These are phyloP conservation scores for Tipula lateralis DNA, from an alignment of 2,888 invertebrate species.

Conservation along the genomic window DNA sequence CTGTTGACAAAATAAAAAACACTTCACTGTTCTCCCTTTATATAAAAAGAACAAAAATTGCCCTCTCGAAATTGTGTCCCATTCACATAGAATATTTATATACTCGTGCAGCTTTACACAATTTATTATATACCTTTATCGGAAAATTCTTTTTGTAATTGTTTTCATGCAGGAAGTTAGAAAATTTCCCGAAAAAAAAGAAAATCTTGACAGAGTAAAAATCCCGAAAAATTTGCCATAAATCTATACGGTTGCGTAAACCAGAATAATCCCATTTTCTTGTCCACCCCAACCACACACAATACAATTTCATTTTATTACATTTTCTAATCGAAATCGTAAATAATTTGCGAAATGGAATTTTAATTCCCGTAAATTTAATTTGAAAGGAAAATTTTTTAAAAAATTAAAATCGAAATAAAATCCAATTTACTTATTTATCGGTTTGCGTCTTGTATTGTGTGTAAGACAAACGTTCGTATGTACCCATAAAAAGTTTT, in stretches of 20 bases:
- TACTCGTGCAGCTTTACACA: background rate
- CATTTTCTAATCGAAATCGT: constrained; percentile 11
- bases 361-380: constrained; percentile 11
- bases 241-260: background rate
- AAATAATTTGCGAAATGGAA: constrained; percentile 11
- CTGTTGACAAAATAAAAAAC: background rate
- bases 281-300: background rate
- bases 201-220: background rate
- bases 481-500: background rate
- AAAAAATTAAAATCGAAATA: background rate
- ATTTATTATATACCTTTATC: background rate
- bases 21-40: background rate
- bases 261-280: background rate
- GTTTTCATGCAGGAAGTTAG: background rate
- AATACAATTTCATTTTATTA: background rate
- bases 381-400: background rate
- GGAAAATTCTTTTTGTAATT: background rate
- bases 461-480: background rate
- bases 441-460: background rate
- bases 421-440: background rate
- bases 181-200: background rate
- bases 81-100: background rate
- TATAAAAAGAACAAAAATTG: background rate
- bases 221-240: background rate
- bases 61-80: background rate